These are phyloP conservation scores for Cichladusa arquata DNA, from an alignment of 2,113 vertebrate species.

Conservation along the genomic window DNA sequence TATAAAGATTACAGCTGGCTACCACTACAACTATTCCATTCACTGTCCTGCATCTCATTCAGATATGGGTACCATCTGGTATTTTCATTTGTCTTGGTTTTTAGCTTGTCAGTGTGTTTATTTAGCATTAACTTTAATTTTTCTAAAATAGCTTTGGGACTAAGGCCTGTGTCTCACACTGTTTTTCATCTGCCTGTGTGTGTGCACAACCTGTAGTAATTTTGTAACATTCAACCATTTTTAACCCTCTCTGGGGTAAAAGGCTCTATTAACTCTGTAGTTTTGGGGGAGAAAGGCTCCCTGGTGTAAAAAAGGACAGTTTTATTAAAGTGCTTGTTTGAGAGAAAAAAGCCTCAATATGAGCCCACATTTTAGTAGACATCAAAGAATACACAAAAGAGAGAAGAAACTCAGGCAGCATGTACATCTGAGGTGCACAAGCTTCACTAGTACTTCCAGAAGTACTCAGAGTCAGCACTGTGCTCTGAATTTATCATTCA, in stretches of 20 bases:
- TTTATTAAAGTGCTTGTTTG: background rate
- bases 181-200: background rate
- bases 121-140: background rate
- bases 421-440: background rate
- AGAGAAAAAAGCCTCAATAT: background rate
- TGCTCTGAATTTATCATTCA: background rate
- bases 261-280: background rate
- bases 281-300: background rate
- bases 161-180: background rate
- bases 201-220: background rate
- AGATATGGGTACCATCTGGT: background rate
- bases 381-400: background rate
- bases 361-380: background rate
- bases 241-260: background rate
- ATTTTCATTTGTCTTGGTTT: background rate
- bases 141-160: background rate
- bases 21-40: background rate
- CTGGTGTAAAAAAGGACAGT: background rate
- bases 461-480: background rate
- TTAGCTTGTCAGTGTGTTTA: background rate
- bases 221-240: background rate
- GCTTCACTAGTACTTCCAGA: background rate
- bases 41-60: background rate
- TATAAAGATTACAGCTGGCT: background rate
- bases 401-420: background rate